Evolutionary conservation across 2,888 invertebrate genomes (phyloP).

Genomic region (Eucera pruinosa): DNA sequence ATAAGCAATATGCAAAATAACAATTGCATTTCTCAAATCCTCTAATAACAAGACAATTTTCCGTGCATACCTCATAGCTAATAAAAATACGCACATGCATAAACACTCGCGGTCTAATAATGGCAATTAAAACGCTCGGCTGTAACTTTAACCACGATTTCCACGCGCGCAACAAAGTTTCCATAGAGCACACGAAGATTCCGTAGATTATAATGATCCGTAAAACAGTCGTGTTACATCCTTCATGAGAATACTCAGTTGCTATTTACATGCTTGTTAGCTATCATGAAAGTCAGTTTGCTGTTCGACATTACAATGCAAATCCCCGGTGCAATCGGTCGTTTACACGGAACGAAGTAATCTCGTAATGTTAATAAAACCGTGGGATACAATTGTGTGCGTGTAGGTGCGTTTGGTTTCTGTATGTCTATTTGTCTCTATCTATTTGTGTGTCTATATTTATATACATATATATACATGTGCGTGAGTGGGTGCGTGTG

Average conservation of each 20-base stretch:
- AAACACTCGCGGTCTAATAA: too few relatives aligned
- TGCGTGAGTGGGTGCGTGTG: too few relatives aligned
- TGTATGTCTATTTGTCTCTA: not conserved
- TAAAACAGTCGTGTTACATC: conserved; percentile 2
- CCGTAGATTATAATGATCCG: not conserved
- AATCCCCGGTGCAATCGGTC: conserved; percentile 10
- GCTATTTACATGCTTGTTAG: conserved; percentile 13
- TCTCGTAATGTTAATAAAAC: conserved; percentile 13
- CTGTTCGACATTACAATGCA: conserved; percentile 6
- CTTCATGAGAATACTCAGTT: not conserved
- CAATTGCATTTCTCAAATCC: too few relatives aligned
- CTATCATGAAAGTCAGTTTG: conserved; percentile 2
- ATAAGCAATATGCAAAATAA: too few relatives aligned
- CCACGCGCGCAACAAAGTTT: not conserved
- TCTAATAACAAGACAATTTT: too few relatives aligned
- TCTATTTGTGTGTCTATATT: too few relatives aligned
- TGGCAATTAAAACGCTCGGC: too few relatives aligned
- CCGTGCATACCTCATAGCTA: too few relatives aligned
- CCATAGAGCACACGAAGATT: not conserved
- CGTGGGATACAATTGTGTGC: not conserved
- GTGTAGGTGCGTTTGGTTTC: not conserved
- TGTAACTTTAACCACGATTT: too few relatives aligned
- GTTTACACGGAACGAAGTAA: conserved; percentile 21
- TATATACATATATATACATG: too few relatives aligned
- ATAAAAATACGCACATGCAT: too few relatives aligned